A percentile compares a stretch with the other conserved stretches of the same genome.
phyloP scores from a whole-genome alignment of 2,797 vertebrate genomes.

The Oreochromis mossambicus region DNA sequence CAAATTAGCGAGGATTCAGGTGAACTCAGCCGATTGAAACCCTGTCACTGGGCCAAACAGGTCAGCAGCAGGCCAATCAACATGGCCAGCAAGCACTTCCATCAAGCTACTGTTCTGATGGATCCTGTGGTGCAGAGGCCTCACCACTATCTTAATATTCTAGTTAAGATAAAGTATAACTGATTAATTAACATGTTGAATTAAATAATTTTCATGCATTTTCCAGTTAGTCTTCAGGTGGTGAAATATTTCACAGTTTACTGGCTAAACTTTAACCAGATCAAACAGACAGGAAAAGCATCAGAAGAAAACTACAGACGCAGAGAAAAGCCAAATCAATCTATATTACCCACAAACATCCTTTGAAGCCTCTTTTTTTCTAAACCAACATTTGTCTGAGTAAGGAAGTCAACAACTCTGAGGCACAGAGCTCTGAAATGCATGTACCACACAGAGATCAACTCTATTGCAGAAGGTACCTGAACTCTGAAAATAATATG shows the following conservation, averaged over 20 bases:
- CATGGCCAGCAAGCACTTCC: background rate
- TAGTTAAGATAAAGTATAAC: background rate
- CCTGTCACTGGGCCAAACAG: background rate
- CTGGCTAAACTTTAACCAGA: background rate
- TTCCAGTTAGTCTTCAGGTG: background rate
- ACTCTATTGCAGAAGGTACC: background rate
- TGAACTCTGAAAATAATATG: background rate
- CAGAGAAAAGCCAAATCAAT: background rate
- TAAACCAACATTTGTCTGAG: background rate
- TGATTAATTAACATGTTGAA: background rate
- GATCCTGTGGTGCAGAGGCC: background rate
- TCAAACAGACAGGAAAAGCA: background rate
- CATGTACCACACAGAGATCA: background rate
- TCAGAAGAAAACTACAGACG: background rate
- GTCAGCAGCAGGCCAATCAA: background rate
- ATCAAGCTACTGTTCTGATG: background rate
- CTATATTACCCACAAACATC: background rate
- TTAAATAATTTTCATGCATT: background rate
- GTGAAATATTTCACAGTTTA: background rate
- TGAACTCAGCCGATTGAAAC: background rate
- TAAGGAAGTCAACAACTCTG: background rate
- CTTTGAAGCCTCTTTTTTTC: background rate
- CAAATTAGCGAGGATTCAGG: background rate
- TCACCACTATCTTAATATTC: background rate
- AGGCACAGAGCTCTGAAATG: background rate